These are phyloP conservation scores for Acrobasis repandana DNA, from an alignment of 2,888 invertebrate genomes.

Conservation along the genomic window DNA sequence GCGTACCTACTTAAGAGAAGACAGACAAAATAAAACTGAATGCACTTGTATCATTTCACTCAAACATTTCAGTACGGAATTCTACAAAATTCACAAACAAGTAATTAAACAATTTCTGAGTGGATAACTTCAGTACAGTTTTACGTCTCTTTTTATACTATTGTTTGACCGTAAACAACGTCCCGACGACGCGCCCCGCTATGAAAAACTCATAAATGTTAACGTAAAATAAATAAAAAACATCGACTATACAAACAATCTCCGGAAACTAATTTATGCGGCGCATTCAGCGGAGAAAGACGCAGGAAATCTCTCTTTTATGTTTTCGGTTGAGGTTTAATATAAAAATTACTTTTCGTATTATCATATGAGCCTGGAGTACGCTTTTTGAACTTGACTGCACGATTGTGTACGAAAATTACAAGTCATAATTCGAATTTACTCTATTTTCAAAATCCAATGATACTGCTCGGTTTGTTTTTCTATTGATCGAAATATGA, in stretches of 20 bases:
- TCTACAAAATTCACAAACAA: conserved; percentile 23
- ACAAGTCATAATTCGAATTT: no score
- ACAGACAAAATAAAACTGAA: no score
- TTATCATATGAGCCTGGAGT: conserved; percentile 69
- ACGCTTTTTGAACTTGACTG: no score
- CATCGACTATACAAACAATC: conserved; percentile 73
- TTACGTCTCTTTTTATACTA: conserved; percentile 28
- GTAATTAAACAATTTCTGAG: conserved; percentile 47
- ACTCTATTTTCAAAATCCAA: no score
- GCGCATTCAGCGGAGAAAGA: conserved; percentile 65
- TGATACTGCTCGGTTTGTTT: no score
- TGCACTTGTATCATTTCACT: background rate
- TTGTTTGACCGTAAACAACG: conserved; percentile 36
- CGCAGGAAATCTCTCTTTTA: conserved; percentile 70
- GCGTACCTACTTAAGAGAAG: no score
- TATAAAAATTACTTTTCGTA: conserved; percentile 79
- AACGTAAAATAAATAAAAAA: conserved; percentile 65
- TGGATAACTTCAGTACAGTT: conserved; percentile 29
- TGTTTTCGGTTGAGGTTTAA: conserved; percentile 76
- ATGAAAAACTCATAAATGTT: conserved; percentile 73
- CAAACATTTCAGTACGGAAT: background rate
- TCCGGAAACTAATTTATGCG: conserved; percentile 80
- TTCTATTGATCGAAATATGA: no score
- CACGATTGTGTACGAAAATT: no score
- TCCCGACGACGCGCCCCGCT: conserved; percentile 24